Conservation (phyloP, 2,888 invertebrate species). For the Clepsis dumicolana region DNA sequence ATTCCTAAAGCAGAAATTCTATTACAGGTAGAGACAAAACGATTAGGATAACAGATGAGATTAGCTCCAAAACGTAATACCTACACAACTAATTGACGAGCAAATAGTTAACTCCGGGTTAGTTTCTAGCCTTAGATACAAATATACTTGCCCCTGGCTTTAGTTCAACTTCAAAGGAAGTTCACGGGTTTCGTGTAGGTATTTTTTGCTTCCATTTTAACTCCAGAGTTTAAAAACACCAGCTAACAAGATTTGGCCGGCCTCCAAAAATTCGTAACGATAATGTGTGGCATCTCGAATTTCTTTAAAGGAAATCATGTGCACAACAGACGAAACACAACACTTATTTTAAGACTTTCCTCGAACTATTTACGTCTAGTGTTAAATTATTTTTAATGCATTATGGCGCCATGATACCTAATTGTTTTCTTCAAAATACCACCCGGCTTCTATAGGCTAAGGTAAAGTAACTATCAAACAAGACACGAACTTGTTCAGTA, state of each 20-base stretch:
- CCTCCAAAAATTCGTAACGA: background rate
- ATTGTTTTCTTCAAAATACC: too few relatives aligned
- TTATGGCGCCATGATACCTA: background rate
- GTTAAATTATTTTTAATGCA: background rate
- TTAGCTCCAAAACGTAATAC: too few relatives aligned
- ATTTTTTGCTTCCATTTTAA: background rate
- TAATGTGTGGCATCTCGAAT: slow-evolving; percentile 10
- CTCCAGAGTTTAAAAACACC: background rate
- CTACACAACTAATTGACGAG: too few relatives aligned
- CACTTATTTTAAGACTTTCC: slow-evolving; percentile 1
- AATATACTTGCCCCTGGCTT: background rate
- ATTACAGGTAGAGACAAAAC: too few relatives aligned
- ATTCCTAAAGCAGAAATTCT: too few relatives aligned
- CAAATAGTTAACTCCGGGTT: too few relatives aligned
- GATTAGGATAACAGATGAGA: too few relatives aligned
- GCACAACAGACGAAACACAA: background rate
- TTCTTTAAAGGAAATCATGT: slow-evolving; percentile 16
- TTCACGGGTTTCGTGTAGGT: background rate
- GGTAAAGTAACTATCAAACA: too few relatives aligned
- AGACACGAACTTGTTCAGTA: too few relatives aligned
- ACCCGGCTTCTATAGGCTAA: too few relatives aligned
- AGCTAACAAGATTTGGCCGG: background rate
- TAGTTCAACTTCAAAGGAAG: background rate
- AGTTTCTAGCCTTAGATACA: background rate
- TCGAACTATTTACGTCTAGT: background rate